phyloP scores from a whole-genome alignment of 2,113 vertebrate species.

The Protobothrops flavoviridis region DNA sequence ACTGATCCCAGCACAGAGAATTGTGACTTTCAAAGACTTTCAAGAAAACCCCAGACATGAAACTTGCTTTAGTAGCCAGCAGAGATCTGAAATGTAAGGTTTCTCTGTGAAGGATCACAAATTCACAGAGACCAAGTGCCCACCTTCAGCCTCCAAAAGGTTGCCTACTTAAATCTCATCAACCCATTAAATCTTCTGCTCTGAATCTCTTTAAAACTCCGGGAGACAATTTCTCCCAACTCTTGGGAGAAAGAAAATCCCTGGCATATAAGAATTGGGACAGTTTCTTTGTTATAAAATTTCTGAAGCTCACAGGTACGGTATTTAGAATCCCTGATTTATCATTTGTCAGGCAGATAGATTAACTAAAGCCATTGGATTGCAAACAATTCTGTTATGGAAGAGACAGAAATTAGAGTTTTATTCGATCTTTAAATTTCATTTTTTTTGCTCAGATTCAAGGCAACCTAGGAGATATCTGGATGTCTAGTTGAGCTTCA shows the following conservation, averaged over 20 bases:
- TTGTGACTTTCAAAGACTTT: neutral
- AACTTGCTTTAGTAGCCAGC: neutral
- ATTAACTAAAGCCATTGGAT: neutral
- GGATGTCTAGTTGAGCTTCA: neutral
- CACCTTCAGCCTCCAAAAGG: neutral
- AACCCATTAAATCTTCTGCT: neutral
- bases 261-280: neutral
- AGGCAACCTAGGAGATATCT: neutral
- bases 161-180: neutral
- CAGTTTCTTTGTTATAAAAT: neutral
- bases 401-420: neutral
- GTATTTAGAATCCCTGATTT: neutral
- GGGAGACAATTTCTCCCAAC: neutral
- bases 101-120: neutral
- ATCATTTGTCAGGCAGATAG: neutral
- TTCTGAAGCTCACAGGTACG: neutral
- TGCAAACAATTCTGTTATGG: neutral
- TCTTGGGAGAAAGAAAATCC: neutral
- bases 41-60: too few species aligned
- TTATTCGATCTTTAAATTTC: neutral
- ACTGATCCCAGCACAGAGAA: neutral
- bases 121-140: neutral
- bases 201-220: neutral
- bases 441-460: neutral
- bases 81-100: neutral